Percentiles rank a stretch among this genome's conserved stretches.
Evolutionary conservation across 2,113 vertebrate genomes (phyloP).

Genomic region (Bettongia penicillata): DNA sequence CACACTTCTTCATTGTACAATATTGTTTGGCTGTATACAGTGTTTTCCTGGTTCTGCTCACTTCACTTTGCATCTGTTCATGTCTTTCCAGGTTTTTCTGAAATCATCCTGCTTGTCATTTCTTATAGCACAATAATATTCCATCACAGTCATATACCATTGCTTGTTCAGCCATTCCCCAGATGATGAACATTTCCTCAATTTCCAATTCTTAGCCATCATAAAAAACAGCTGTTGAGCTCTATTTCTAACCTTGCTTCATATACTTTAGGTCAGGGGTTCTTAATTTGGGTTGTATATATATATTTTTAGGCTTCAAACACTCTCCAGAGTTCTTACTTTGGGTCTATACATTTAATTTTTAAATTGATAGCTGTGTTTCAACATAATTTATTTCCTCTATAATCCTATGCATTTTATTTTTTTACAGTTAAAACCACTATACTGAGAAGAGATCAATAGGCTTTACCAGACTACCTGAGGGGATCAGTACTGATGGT

Average conservation of each 20-base stretch:
- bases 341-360: neutral
- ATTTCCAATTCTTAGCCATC: no score
- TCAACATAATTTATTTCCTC: neutral
- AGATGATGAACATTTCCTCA: no score
- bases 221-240: neutral
- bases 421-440: neutral
- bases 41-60: no score
- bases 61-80: no score
- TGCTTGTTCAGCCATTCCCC: no score
- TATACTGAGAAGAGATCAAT: neutral
- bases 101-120: no score
- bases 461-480: neutral
- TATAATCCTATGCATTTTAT: neutral
- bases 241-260: neutral
- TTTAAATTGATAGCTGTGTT: neutral
- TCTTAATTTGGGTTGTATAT: neutral
- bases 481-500: neutral
- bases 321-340: neutral
- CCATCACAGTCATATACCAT: no score
- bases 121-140: no score
- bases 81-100: no score
- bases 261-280: neutral
- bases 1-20: no score
- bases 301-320: neutral
- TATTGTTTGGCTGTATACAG: no score